Percentiles rank a stretch among this genome's conserved stretches.
Conservation (phyloP, 2,113 vertebrate genomes). For the Megaceryle maxima region DNA sequence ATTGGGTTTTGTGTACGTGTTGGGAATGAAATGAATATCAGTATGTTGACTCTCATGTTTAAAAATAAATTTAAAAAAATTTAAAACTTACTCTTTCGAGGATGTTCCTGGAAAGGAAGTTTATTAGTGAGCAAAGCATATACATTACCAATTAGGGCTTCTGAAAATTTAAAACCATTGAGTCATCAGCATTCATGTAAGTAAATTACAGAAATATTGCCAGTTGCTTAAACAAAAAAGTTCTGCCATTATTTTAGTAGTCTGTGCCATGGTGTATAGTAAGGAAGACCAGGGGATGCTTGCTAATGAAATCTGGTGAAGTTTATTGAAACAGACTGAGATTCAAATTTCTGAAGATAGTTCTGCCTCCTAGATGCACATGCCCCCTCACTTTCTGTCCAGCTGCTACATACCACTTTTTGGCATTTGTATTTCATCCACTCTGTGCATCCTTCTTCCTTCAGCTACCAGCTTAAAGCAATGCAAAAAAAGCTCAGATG, state of each 20-base stretch:
- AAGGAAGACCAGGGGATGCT: background rate
- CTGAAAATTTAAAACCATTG: background rate
- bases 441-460: background rate
- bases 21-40: background rate
- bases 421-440: background rate
- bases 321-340: background rate
- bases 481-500: rapidly evolving
- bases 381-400: background rate
- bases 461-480: background rate
- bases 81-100: background rate
- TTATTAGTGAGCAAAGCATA: background rate
- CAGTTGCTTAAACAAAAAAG: background rate
- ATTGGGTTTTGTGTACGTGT: rapidly evolving
- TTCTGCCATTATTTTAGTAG: background rate
- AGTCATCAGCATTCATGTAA: background rate
- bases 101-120: background rate
- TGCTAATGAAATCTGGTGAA: background rate
- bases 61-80: background rate
- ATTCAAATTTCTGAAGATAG: background rate
- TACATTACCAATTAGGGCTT: background rate
- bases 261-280: background rate
- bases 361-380: background rate
- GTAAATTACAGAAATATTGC: background rate
- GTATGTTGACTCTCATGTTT: background rate
- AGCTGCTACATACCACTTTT: background rate